Evolutionary conservation across 1,140 invertebrate genomes (phyloP).

Genomic region (Episyrphus balteatus): DNA sequence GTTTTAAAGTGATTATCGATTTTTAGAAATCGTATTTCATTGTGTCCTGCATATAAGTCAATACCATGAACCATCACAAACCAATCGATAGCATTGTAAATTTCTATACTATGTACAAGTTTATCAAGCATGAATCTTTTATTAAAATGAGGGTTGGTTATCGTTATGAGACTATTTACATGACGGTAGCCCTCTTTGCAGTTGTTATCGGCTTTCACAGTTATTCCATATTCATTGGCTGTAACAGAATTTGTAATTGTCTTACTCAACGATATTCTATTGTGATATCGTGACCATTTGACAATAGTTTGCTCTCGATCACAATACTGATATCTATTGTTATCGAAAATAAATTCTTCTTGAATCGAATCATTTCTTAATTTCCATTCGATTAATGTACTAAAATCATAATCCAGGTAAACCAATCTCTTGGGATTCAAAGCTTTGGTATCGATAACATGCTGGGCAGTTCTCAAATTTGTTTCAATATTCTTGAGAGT

Average conservation of each 20-base stretch:
- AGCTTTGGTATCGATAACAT: not conserved
- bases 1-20: slow-evolving; percentile 10
- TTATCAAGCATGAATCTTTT: slow-evolving; percentile 16
- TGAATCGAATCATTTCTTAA: not conserved
- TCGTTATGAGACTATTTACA: slow-evolving; percentile 16
- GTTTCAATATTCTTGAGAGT: too few species aligned
- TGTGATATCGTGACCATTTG: too few species aligned
- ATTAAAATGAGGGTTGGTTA: slow-evolving; percentile 11
- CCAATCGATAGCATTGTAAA: not conserved
- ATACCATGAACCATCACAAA: slow-evolving; percentile 13
- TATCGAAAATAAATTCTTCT: too few species aligned
- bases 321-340: too few species aligned
- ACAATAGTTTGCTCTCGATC: too few species aligned
- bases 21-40: slow-evolving; percentile 24
- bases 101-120: slow-evolving; percentile 13
- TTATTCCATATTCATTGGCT: not conserved
- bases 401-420: slow-evolving; percentile 19
- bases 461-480: not conserved
- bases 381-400: not conserved
- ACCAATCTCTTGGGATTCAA: slow-evolving; percentile 6
- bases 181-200: slow-evolving; percentile 10
- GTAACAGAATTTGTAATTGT: slow-evolving; percentile 4
- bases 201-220: slow-evolving; percentile 18
- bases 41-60: slow-evolving; percentile 1
- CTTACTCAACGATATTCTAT: not conserved